A percentile compares a stretch with the other conserved stretches of the same genome.
phyloP scores from a whole-genome alignment of 1,140 invertebrate species.

The Aphis craccivora region DNA sequence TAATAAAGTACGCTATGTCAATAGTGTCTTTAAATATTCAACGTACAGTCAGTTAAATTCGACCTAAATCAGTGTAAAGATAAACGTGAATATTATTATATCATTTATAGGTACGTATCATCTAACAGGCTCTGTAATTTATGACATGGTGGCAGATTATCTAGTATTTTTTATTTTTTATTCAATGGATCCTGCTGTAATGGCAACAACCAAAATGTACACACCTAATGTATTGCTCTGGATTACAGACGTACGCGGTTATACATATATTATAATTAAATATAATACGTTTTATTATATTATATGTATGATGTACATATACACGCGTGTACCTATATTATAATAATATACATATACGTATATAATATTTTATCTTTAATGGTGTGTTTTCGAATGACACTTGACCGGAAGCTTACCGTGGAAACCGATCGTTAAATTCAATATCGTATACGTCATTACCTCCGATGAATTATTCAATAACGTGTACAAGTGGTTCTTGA shows the following conservation, averaged over 20 bases:
- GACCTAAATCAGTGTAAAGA: not conserved
- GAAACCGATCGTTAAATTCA: conserved; percentile 48
- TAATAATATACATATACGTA: not conserved
- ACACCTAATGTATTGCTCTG: not conserved
- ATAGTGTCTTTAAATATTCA: not conserved
- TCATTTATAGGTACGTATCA: too few relatives aligned
- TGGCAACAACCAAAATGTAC: not conserved
- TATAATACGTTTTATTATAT: not conserved
- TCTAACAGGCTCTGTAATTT: not conserved
- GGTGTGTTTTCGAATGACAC: conserved; percentile 25
- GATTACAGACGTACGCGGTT: not conserved
- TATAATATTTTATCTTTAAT: not conserved
- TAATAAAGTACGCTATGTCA: too few relatives aligned
- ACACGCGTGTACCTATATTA: not conserved
- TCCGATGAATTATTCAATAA: conserved; percentile 42
- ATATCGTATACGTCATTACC: conserved; percentile 48
- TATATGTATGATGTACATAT: not conserved
- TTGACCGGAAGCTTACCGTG: conserved; percentile 37
- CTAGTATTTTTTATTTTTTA: too few relatives aligned
- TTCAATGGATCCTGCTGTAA: too few relatives aligned
- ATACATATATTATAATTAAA: not conserved
- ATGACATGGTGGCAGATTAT: too few relatives aligned
- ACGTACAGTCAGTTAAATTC: not conserved
- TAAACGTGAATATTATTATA: not conserved
- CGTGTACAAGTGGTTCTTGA: not conserved